Percentiles rank a stretch among this genome's conserved stretches.
phyloP scores from a whole-genome alignment of 1,140 invertebrate genomes.

The Scaptodrosophila lebanonensis region DNA sequence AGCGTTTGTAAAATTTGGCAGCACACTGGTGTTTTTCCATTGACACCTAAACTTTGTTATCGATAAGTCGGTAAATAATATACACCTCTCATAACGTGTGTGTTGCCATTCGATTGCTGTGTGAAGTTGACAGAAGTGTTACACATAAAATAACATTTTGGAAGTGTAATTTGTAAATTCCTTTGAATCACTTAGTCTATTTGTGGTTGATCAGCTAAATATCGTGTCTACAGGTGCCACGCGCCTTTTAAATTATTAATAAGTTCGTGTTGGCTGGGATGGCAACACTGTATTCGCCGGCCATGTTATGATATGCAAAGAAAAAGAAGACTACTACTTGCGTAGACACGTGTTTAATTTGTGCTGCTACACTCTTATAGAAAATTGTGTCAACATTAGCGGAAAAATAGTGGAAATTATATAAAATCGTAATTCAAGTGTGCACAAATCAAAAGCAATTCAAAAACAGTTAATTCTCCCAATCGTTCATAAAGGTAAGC shows the following conservation, averaged over 20 bases:
- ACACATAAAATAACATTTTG: too few relatives aligned
- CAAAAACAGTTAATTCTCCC: slow-evolving; percentile 33
- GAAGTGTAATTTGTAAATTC: not conserved
- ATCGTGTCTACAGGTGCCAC: not conserved
- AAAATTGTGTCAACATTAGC: slow-evolving; percentile 34
- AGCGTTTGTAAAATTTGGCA: too few relatives aligned
- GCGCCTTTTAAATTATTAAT: slow-evolving; percentile 14
- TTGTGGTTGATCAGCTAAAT: too few relatives aligned
- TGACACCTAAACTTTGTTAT: too few relatives aligned
- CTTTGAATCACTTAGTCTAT: too few relatives aligned
- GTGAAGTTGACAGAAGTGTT: too few relatives aligned
- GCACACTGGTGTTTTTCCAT: too few relatives aligned
- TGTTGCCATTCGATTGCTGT: too few relatives aligned
- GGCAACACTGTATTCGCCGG: slow-evolving; percentile 71
- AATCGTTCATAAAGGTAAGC: slow-evolving; percentile 58
- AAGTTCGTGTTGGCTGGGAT: slow-evolving; percentile 22
- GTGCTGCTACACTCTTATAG: slow-evolving; percentile 37
- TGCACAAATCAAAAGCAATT: slow-evolving; percentile 26
- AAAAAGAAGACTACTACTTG: slow-evolving; percentile 61
- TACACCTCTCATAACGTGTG: too few relatives aligned
- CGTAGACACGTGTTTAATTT: slow-evolving; percentile 76
- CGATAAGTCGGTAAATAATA: too few relatives aligned
- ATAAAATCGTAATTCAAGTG: slow-evolving; percentile 11
- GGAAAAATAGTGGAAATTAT: slow-evolving; percentile 27
- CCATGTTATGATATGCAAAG: slow-evolving; percentile 75